These are phyloP conservation scores for Terebella lapidaria DNA, from an alignment of 2,888 invertebrate species.

Conservation along the genomic window DNA sequence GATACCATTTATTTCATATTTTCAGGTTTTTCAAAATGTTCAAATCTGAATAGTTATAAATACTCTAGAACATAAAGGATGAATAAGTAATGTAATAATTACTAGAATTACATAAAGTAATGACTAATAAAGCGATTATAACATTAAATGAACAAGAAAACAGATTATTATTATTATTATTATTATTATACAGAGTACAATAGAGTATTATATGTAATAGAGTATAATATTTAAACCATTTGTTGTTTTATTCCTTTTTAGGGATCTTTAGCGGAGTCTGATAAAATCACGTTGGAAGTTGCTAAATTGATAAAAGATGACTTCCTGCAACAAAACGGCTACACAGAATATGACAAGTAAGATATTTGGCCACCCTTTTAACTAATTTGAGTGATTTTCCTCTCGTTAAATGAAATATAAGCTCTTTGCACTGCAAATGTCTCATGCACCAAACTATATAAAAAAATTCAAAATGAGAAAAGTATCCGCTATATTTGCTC, in stretches of 20 bases:
- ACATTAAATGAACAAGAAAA: no score
- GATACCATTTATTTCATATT: not conserved
- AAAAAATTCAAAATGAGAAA: not conserved
- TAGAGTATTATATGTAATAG: not conserved
- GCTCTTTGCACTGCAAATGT: no score
- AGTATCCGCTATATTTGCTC: no score
- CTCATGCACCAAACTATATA: no score
- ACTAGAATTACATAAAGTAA: not conserved
- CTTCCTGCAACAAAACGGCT: conserved; percentile 98
- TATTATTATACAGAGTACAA: not conserved
- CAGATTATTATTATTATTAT: no score
- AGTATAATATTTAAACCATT: not conserved
- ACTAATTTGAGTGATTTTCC: not conserved
- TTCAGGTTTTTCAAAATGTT: no score
- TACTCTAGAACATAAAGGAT: no score
- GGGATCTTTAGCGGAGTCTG: conserved; percentile 94
- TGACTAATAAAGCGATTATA: no score
- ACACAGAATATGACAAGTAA: conserved; percentile 57
- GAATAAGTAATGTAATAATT: not conserved
- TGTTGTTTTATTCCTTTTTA: conserved; percentile 21
- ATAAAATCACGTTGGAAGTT: conserved; percentile 98
- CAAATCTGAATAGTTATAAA: no score
- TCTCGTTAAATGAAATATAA: not conserved
- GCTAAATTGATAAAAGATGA: conserved; percentile 98
- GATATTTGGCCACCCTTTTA: not conserved